Evolutionary conservation across 2,113 vertebrate genomes (phyloP).

Genomic region (Terrapene triunguis): DNA sequence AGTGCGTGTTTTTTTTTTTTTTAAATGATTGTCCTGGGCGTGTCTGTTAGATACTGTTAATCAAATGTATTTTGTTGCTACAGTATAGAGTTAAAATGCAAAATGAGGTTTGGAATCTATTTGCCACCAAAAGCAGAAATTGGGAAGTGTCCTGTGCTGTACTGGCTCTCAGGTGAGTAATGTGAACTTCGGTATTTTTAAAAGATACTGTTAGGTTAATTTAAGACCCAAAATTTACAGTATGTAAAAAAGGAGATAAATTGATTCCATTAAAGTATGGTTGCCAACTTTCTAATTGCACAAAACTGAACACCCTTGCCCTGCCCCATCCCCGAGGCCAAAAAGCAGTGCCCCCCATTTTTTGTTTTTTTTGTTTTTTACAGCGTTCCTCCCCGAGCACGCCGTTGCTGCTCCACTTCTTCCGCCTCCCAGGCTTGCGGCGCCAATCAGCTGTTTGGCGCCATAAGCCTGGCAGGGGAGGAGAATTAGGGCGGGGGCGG

Average conservation of each 20-base stretch:
- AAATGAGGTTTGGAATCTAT: constrained; percentile 95
- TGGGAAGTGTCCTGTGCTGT: constrained; percentile 91
- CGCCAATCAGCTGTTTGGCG: too few species aligned
- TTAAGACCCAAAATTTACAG: neutral
- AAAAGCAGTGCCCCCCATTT: too few species aligned
- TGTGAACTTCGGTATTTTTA: neutral
- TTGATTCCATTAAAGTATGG: too few species aligned
- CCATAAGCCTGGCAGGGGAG: too few species aligned
- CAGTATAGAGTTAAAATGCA: constrained; percentile 94
- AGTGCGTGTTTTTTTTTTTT: neutral
- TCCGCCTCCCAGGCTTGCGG: too few species aligned
- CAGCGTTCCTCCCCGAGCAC: too few species aligned
- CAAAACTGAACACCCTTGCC: too few species aligned
- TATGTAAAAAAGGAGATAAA: neutral
- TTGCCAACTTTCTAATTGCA: too few species aligned
- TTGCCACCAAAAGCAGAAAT: constrained; percentile 93
- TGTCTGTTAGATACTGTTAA: constrained; percentile 9
- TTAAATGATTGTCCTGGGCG: neutral
- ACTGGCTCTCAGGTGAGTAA: constrained; percentile 93
- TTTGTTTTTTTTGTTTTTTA: too few species aligned
- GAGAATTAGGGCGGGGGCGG: too few species aligned
- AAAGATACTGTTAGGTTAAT: neutral
- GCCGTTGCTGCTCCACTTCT: too few species aligned
- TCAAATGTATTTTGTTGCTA: constrained; percentile 42
- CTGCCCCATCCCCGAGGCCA: too few species aligned